A percentile compares a stretch with the other conserved stretches of the same genome.
Evolutionary conservation across 2,797 vertebrate species (phyloP).

Genomic region (Parauchenoglanis ngamensis): DNA sequence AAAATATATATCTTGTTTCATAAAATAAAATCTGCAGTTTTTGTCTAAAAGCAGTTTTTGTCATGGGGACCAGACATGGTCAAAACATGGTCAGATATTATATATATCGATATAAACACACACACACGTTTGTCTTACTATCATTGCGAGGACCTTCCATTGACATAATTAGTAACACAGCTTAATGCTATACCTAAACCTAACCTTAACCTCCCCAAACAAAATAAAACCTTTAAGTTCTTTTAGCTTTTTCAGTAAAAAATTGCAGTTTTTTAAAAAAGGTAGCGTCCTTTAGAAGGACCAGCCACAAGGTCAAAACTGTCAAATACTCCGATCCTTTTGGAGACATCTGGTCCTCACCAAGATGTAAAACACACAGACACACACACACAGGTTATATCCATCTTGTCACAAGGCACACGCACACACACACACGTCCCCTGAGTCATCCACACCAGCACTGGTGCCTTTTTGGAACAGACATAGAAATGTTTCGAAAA

Average conservation of each 20-base stretch:
- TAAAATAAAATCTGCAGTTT: background rate
- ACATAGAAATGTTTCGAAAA: constrained; percentile 4
- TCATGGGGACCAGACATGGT: background rate
- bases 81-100: background rate
- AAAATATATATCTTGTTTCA: background rate
- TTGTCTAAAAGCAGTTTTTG: background rate
- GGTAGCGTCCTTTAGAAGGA: no score
- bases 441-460: background rate
- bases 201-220: no score
- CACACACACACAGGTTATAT: constrained; percentile 10
- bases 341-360: no score
- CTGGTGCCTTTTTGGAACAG: background rate
- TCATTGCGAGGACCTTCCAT: no score
- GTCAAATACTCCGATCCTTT: background rate
- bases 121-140: background rate
- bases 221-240: no score
- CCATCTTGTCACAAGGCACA: background rate
- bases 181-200: no score
- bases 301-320: background rate
- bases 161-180: no score
- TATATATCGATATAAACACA: background rate
- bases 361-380: background rate
- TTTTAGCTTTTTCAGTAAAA: no score
- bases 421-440: constrained; percentile 18
- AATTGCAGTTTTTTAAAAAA: no score